Evolutionary conservation across 1,140 invertebrate species (phyloP).

Genomic region (Trichonephila clavata): DNA sequence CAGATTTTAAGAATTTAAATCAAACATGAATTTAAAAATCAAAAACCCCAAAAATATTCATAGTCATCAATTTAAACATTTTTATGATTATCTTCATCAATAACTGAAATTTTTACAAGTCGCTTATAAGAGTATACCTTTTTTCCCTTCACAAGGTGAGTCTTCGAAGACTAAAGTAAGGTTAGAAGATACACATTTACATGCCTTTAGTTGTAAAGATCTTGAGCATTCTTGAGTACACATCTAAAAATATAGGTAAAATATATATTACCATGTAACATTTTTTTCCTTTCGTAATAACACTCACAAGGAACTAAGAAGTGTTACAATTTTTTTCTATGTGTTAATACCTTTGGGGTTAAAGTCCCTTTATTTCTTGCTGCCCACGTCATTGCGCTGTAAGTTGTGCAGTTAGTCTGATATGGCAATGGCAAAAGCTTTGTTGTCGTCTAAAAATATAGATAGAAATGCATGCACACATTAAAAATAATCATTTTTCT

Average conservation of each 20-base stretch:
- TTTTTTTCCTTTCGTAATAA: background rate
- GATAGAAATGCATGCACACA: no score
- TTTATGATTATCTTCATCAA: no score
- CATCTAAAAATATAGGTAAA: conserved; percentile 36
- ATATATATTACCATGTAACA: background rate
- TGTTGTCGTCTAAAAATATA: conserved; percentile 59
- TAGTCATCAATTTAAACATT: no score
- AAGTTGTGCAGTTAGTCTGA: conserved; percentile 77
- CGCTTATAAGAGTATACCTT: background rate
- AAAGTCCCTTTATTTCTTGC: conserved; percentile 63
- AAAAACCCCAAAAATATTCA: no score
- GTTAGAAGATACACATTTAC: conserved; percentile 77
- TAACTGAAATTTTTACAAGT: no score
- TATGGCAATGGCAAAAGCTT: conserved; percentile 75
- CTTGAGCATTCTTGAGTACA: conserved; percentile 76
- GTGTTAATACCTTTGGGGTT: conserved; percentile 55
- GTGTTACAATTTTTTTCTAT: background rate
- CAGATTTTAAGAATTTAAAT: no score
- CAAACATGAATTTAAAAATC: no score
- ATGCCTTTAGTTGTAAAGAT: conserved; percentile 67
- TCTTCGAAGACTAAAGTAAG: conserved; percentile 74
- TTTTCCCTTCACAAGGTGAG: conserved; percentile 68
- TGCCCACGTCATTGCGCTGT: conserved; percentile 65
- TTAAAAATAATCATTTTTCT: no score
- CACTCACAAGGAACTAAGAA: no score